Evolutionary conservation across 2,113 vertebrate species (phyloP).

Genomic region (Rhynchomys soricoides): DNA sequence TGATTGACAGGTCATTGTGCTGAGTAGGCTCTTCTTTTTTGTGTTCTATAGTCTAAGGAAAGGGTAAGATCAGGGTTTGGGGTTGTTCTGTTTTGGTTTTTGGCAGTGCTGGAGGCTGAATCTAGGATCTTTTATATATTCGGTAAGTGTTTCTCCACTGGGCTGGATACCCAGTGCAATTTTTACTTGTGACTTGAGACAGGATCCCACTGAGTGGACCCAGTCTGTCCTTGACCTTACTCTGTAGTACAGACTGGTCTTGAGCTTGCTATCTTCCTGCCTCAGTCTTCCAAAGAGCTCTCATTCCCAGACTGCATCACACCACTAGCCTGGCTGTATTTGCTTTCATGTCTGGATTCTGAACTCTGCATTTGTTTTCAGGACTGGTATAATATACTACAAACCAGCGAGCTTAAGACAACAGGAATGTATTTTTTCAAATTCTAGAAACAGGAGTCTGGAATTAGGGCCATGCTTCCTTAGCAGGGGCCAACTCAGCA

Average conservation of each 20-base stretch:
- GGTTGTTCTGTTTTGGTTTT: neutral
- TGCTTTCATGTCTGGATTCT: neutral
- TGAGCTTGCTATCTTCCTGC: neutral
- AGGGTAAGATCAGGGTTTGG: neutral
- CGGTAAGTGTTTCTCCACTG: neutral
- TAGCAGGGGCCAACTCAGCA: neutral
- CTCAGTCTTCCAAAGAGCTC: neutral
- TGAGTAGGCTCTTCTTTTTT: neutral
- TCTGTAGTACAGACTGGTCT: neutral
- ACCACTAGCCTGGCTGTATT: neutral
- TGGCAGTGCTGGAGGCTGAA: too few species aligned
- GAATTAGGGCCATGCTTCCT: neutral
- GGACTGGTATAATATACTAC: neutral
- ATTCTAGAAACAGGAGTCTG: neutral
- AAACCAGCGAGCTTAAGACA: neutral
- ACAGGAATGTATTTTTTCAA: neutral
- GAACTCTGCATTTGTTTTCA: neutral
- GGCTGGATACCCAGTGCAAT: neutral
- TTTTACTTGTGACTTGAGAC: neutral
- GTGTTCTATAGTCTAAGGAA: neutral
- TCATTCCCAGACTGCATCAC: neutral
- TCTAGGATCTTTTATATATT: neutral
- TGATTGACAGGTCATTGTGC: neutral
- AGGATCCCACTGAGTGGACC: neutral
- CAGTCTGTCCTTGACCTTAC: neutral